A percentile compares a stretch with the other conserved stretches of the same genome.
phyloP scores from a whole-genome alignment of 2,797 vertebrate species.

The Valencia hispanica region DNA sequence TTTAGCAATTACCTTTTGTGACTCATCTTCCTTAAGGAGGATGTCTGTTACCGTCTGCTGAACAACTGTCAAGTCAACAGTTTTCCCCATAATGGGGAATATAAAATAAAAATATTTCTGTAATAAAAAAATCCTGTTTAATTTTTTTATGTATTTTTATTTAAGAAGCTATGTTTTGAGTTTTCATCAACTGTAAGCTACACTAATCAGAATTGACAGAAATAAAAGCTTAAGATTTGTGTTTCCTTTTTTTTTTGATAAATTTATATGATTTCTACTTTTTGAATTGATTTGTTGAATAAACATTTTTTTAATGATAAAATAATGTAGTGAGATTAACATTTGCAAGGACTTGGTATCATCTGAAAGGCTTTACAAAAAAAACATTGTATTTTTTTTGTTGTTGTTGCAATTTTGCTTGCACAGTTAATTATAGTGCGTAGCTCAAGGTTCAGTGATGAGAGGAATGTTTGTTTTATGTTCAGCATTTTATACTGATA shows the following conservation, averaged over 20 bases:
- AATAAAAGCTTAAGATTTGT: too few species aligned
- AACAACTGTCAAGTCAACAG: not conserved
- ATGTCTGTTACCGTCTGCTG: not conserved
- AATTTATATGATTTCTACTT: not conserved
- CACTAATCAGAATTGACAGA: too few species aligned
- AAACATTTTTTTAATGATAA: not conserved
- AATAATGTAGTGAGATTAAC: not conserved
- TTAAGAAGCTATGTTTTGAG: not conserved
- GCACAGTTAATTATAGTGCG: not conserved
- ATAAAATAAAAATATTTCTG: not conserved
- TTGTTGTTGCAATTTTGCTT: not conserved
- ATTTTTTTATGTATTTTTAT: not conserved
- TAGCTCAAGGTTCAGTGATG: constrained; percentile 5
- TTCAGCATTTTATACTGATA: constrained; percentile 13
- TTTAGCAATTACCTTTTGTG: not conserved
- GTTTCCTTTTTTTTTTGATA: too few species aligned
- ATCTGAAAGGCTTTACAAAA: not conserved
- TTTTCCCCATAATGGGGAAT: not conserved
- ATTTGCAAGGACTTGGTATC: not conserved
- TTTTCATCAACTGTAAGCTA: too few species aligned
- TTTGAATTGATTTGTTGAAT: too few species aligned
- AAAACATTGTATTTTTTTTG: not conserved
- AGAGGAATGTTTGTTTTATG: constrained; percentile 13
- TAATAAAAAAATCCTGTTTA: not conserved
- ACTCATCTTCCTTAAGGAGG: not conserved